Evolutionary conservation across 1,140 invertebrate species (phyloP), one percentile per base, ranked within the genome.

Genomic region (Arctopsyche grandis): DNA sequence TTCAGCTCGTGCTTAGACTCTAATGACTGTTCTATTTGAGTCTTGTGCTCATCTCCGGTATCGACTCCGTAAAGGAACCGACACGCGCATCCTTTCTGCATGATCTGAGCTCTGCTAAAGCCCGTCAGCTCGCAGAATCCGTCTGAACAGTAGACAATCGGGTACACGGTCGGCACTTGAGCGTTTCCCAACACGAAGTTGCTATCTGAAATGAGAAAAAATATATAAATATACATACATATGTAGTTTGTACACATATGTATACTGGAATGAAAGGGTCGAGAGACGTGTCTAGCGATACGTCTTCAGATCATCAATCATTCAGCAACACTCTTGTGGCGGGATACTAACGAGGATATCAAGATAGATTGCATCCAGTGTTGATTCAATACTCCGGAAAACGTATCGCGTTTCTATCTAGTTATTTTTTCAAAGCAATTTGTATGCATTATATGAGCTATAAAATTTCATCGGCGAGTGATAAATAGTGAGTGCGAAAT

Each of bases 121-220:
- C 97, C 97, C 77, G 97, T 98, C 89, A 99, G 92, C 89, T 98
- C 97, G 87, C 96, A 98, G 90, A 99, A 99, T 70, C 97, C 97
- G 91, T 99, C 97, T 3, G 96, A 98, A 89, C 97, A 99, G 89
- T 99, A 99, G 79, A 99, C 97, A 88, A 99, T 98, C 81, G 97
- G 97, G 90, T 96, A 96, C 78, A 92, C 87, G 0, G 81, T 80
- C 80, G 94, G 92, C 80, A 98, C 97, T 89, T 98, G 96, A 78
- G 97, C 97, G 91, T 98, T 98, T 83, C 97, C 97, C 86, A 99
- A 90, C 84, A 99, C 97, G 89, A 99, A 99, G 90, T 98, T 99
- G 90, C 96, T 98, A 88, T 99, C 97, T 99, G 94, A 21, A 90
- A 92, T 85, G 84, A 84, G 85, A 85, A 84, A 86, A 84, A 81